Evolutionary conservation across 2,113 vertebrate species (phyloP), one percentile per base, ranked within the genome.

Genomic region (Entosphenus tridentatus): DNA sequence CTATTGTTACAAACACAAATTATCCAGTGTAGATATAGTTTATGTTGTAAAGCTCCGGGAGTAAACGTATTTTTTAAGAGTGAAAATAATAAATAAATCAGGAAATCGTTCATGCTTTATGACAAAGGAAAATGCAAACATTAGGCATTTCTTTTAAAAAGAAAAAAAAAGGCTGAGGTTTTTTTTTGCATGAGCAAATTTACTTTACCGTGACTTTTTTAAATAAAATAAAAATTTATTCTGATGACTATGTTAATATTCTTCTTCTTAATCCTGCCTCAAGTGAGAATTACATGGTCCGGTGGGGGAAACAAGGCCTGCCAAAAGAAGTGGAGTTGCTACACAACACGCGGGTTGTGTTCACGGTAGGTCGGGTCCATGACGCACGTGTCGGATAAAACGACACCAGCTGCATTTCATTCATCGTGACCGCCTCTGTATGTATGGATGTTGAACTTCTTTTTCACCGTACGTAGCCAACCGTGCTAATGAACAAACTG

Each of bases 291-390:
- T 93, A 95, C 76, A 76, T 97, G 73, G 87, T 96, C 69, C 87
- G 87, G 4, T 97, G 92, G 92, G 87, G 88, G 75, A 93, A 88
- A 73, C 92, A 77, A 14, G 92, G 92, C 67, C 93, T 96, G 89
- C 92, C 92, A 9, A 97, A 95, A 77, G 89, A 96, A 78, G 92
- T 97, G 8, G 91, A 96, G 80, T 92, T 92, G 56, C 84, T 96
- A 57, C 95, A 96, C 76, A 95, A 97, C 77, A 82, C 96, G 57
- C 89, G 89, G 9, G 91, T 87, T 0, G 83, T 97, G 55, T 97
- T 97, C 57, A 95, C 91, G 11, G 92, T 97, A 77, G 87, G 80
- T 7, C 39, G 39, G 39, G 6, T 39, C 39, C 39, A 39, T 39
- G 39, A 39, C 39, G 39, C 39, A 39, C 39, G 6, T 39, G 39